phyloP scores from a whole-genome alignment of 1,140 invertebrate genomes.

The Drosophila mojavensis region DNA sequence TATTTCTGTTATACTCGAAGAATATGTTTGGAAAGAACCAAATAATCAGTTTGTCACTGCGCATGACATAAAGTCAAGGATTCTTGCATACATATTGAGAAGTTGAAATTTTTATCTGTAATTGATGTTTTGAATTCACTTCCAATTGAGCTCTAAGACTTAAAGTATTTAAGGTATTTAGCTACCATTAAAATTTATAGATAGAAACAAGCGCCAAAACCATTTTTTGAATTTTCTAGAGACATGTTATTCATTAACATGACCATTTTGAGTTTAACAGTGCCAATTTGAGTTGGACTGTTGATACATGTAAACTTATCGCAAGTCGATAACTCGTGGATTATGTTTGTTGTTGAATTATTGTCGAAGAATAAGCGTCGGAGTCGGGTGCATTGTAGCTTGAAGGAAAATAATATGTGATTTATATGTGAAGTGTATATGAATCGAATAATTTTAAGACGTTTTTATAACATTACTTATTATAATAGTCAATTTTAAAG shows the following conservation, averaged over 20 bases:
- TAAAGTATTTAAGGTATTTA: too few relatives aligned
- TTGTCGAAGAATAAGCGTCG: slow-evolving; percentile 30
- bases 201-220: too few relatives aligned
- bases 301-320: slow-evolving; percentile 12
- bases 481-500: too few relatives aligned
- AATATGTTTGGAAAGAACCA: too few relatives aligned
- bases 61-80: too few relatives aligned
- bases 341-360: slow-evolving; percentile 44
- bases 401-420: neutral
- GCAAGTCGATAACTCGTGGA: slow-evolving; percentile 19
- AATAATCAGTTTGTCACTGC: too few relatives aligned
- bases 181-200: too few relatives aligned
- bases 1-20: too few relatives aligned
- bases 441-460: neutral
- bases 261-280: slow-evolving; percentile 35
- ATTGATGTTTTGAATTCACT: too few relatives aligned
- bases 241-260: slow-evolving; percentile 26
- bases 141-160: too few relatives aligned
- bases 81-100: too few relatives aligned
- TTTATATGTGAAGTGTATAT: neutral
- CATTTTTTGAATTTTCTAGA: neutral
- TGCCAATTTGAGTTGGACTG: slow-evolving; percentile 32
- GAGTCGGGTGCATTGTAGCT: slow-evolving; percentile 18
- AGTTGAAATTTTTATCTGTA: too few relatives aligned
- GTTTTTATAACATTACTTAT: neutral